Base-by-base conservation (phyloP, 92 coral and sea anemone species). In the Bergia puertoricense region DNA sequence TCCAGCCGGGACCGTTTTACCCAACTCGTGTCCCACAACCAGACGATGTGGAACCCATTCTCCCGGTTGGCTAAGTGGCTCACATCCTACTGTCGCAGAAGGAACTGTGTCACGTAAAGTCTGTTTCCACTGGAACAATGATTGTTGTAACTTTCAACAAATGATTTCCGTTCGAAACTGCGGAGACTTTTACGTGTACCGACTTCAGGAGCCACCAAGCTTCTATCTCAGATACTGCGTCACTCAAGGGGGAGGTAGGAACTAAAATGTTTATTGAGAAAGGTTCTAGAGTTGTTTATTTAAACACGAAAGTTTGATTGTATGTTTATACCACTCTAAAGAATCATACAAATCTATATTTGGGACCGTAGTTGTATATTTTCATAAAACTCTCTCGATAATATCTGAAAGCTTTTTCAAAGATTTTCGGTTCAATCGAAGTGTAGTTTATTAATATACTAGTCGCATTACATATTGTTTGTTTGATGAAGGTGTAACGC, bases 21-120 rank as follows among this genome's bases (percentile, higher is more conserved):
- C 86, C 3, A 81, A 76, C n/a, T 16, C 76, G 45, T 54, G 74
- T 48, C 91, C 86, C 68, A 11, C 15, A 30, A 46, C 44, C 2
- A 86, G 48, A 36, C 80, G 74, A 18, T 88, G 91, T 81, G 91
- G 91, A 8, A 65, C 87, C 10, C 6, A 48, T 18, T 81, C 16
- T 18, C 88, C 91, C 54, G 86, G 85, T 37, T 88, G 91, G 91
- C 62, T 88, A 74, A 81, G 73, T 20, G 91, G 91, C 41, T 8
- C 91, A 2, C 91, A 88, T 23, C 91, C 91, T 10, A 46, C 71
- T 38, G 87, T 81, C 15, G 37, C 16, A 73, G 81, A 88, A 23
- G 82, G 87, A 3, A 51, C 54, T 13, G 91, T 74, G 6, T 40
- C 23, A 7, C 91, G 91, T 6, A 88, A 20, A 38, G 88, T 45